Conservation (phyloP, 1,140 invertebrate genomes). For the Neodiprion lecontei region DNA sequence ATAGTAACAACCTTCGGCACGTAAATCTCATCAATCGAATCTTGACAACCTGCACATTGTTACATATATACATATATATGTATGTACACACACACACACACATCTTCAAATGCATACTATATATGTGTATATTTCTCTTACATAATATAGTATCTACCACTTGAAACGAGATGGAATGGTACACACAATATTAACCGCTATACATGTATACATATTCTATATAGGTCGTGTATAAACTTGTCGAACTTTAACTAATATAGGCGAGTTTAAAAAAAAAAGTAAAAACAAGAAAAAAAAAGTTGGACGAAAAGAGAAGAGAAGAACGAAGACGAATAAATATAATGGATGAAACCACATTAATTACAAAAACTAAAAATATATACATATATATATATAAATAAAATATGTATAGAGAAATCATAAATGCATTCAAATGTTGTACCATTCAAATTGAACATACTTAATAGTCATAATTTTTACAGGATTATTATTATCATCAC, state of each 20-base stretch:
- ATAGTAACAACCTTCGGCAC: too few species aligned
- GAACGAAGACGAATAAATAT: neutral
- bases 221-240: too few species aligned
- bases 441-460: conserved; percentile 3
- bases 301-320: neutral
- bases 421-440: neutral
- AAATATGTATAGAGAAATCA: neutral
- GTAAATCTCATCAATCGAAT: too few species aligned
- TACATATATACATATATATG: too few species aligned
- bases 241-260: neutral
- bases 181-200: neutral
- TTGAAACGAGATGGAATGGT: too few species aligned
- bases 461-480: conserved; percentile 10
- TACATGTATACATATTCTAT: neutral
- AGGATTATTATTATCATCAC: conserved; percentile 15
- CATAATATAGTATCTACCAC: too few species aligned
- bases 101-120: too few species aligned
- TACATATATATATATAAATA: neutral
- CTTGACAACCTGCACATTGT: too few species aligned
- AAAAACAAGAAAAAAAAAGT: neutral
- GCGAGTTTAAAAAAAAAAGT: neutral
- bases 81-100: too few species aligned
- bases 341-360: neutral
- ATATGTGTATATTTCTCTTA: too few species aligned
- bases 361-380: neutral